Percentiles rank a stretch among this genome's conserved stretches.
Conservation (phyloP, 2,113 vertebrate genomes). For the human (Homo sapiens) region GRCh38 chr6:168412001-168412500, state of each 20-base stretch:
- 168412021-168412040: too few relatives aligned
- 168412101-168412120: accelerated
- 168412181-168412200: accelerated
- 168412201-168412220: neutral
- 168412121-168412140: neutral
- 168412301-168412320: conserved; percentile 37
- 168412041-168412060: accelerated
- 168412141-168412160: accelerated
- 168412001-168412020: accelerated
- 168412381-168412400: neutral
- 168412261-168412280: neutral
- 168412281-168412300: neutral
- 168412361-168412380: neutral
- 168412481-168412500: too few relatives aligned
- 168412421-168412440: accelerated
- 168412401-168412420: neutral
- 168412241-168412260: neutral
- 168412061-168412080: neutral
- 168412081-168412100: neutral
- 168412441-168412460: too few relatives aligned
- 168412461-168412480: neutral
- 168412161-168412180: accelerated
- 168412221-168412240: neutral
- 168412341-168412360: neutral
- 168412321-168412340: neutral